Percentiles rank a stretch among this genome's conserved stretches.
Evolutionary conservation across 1,140 invertebrate species (phyloP).

Genomic region (Drosophila suzukii): DNA sequence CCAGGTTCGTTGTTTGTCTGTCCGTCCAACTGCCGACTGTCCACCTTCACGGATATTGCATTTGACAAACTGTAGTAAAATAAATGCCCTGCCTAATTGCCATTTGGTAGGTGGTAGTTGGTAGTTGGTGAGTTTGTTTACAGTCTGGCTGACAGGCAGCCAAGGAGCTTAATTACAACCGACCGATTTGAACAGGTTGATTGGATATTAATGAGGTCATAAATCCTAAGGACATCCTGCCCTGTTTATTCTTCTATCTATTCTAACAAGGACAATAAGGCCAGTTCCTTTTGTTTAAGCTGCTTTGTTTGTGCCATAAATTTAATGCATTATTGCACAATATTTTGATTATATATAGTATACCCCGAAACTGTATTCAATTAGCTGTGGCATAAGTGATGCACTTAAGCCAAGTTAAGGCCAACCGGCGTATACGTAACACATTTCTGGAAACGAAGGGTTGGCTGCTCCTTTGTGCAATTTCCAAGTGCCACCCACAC

Average conservation of each 20-base stretch:
- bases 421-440: slow-evolving; percentile 45
- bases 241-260: not conserved
- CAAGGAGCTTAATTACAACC: slow-evolving; percentile 18
- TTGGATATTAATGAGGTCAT: slow-evolving; percentile 26
- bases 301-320: slow-evolving; percentile 2
- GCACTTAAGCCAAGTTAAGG: slow-evolving; percentile 9
- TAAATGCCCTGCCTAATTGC: slow-evolving; percentile 62
- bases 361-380: slow-evolving; percentile 1
- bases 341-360: slow-evolving; percentile 3
- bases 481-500: slow-evolving; percentile 5
- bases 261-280: not conserved
- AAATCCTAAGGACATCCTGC: not conserved
- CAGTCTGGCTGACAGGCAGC: slow-evolving; percentile 8
- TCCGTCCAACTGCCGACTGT: not conserved
- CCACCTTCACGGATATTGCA: slow-evolving; percentile 59
- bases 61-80: slow-evolving; percentile 54
- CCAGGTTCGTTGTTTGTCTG: slow-evolving; percentile 29
- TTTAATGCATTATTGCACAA: slow-evolving; percentile 23
- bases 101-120: slow-evolving; percentile 20
- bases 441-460: slow-evolving; percentile 7
- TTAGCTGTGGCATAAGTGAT: slow-evolving; percentile 5
- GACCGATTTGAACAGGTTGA: slow-evolving; percentile 9
- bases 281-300: not conserved
- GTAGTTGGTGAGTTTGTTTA: slow-evolving; percentile 30
- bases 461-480: slow-evolving; percentile 5